Evolutionary conservation across 2,888 invertebrate species (phyloP), one percentile per base, ranked within the genome.

Genomic region (Enoplolaimus lenunculus): DNA sequence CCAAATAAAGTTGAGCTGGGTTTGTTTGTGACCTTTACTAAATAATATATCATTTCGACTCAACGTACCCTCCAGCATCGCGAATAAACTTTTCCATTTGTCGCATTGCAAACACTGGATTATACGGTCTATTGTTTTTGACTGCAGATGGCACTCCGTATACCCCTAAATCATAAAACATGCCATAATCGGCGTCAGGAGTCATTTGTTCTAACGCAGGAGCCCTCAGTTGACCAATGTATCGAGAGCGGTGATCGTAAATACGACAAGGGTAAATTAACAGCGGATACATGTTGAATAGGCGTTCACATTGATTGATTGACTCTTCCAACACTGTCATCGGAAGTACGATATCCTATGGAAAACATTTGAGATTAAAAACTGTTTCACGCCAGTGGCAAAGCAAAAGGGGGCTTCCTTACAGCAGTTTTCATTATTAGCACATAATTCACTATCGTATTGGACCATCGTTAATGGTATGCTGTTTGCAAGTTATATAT

Each of bases 111-210:
- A 80, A 77, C 0, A 87, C 87, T 0, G 88, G 86, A 77, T 88
- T 86, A 75, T 87, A 88, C 0, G 84, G 82, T 75, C 84, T 82
- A 78, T 84, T 85, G 59, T 85, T 82, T 75, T 86, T 85, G 0
- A 88, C 87, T 73, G 83, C 85, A 0, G 86, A 87, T 0, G 88
- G 88, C 0, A 87, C 87, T 0, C 88, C 88, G 74, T 88, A 88
- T 21, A 88, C 85, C 0, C 88, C 88, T 68, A 88, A 81, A 80
- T 88, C 88, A 76, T 88, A 88, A 76, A 87, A 88, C 86, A 88
- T 87, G 28, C 80, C 79, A 80, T 87, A 88, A 77, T 87, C 84
- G 0, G 87, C 85, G 0, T 86, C 86, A 0, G 87, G 86, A 0
- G 87, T 86, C 67, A 87, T 76, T 76, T 87, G 86, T 71, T 86